Evolutionary conservation across 2,888 invertebrate genomes (phyloP).

Genomic region (Dascillus cervinus): DNA sequence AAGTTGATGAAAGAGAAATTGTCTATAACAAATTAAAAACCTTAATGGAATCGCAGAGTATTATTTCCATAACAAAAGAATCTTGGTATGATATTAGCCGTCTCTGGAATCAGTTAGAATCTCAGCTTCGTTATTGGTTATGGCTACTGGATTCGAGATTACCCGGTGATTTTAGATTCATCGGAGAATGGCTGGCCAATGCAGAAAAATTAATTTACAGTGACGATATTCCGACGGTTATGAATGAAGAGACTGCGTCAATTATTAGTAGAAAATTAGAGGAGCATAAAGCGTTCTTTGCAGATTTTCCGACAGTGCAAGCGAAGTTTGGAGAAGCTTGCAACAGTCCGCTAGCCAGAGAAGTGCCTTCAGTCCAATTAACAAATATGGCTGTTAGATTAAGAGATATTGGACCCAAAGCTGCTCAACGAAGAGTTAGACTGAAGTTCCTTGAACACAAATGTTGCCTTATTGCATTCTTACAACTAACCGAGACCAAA

Average conservation of each 20-base stretch:
- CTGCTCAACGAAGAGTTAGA: slow-evolving; percentile 73
- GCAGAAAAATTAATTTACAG: slow-evolving; percentile 76
- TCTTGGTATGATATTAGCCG: slow-evolving; percentile 79
- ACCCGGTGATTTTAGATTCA: slow-evolving; percentile 76
- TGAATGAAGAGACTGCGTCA: slow-evolving; percentile 85
- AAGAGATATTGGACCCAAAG: slow-evolving; percentile 64
- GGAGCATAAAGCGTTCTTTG: slow-evolving; percentile 85
- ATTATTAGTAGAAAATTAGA: slow-evolving; percentile 82
- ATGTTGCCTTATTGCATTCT: slow-evolving; percentile 87
- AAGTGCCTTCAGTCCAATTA: slow-evolving; percentile 72
- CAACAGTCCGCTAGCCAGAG: slow-evolving; percentile 57
- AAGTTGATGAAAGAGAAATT: slow-evolving; percentile 64
- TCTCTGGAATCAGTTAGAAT: slow-evolving; percentile 74
- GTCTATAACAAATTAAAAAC: slow-evolving; percentile 71
- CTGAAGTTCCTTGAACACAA: slow-evolving; percentile 89
- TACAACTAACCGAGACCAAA: slow-evolving; percentile 84
- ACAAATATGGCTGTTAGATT: slow-evolving; percentile 74
- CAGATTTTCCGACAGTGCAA: slow-evolving; percentile 68
- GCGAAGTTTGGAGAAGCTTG: slow-evolving; percentile 72
- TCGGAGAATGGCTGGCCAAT: slow-evolving; percentile 85
- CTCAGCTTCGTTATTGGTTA: slow-evolving; percentile 76
- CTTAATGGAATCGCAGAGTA: slow-evolving; percentile 71
- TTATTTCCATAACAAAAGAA: slow-evolving; percentile 73
- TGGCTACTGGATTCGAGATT: slow-evolving; percentile 80
- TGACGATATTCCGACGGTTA: slow-evolving; percentile 73